Evolutionary conservation across 2,797 vertebrate species (phyloP).

Genomic region (Spea hammondii): DNA sequence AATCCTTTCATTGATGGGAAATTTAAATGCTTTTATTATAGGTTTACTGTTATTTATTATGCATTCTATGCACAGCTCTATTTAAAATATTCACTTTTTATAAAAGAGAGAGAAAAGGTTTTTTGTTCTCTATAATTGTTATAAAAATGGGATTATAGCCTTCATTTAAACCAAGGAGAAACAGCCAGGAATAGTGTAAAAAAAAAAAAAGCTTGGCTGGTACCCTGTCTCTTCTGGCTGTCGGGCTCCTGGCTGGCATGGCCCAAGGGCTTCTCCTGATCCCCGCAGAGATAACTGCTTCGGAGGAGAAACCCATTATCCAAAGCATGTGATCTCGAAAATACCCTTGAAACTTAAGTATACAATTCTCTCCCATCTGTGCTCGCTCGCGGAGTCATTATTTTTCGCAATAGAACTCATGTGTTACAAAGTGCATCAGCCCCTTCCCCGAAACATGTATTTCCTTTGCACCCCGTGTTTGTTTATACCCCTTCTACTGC

Average conservation of each 20-base stretch:
- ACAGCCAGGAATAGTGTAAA: background rate
- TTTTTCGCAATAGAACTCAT: too few relatives aligned
- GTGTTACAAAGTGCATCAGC: background rate
- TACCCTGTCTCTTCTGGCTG: background rate
- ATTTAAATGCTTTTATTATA: too few relatives aligned
- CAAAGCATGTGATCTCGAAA: conserved; percentile 12
- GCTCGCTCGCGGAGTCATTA: background rate
- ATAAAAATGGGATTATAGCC: conserved; percentile 12
- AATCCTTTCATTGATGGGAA: too few relatives aligned
- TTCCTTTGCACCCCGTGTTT: background rate
- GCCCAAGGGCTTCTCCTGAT: background rate
- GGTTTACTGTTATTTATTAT: too few relatives aligned
- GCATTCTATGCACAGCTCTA: background rate
- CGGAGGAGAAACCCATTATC: conserved; percentile 14
- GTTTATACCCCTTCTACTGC: too few relatives aligned
- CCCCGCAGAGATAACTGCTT: conserved; percentile 39
- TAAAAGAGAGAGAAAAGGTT: background rate
- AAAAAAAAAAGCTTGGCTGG: background rate
- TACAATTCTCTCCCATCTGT: conserved; percentile 44
- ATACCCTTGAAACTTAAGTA: conserved; percentile 28
- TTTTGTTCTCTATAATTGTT: background rate
- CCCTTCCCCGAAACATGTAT: background rate
- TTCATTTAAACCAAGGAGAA: conserved; percentile 8
- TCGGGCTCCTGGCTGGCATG: background rate
- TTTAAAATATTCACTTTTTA: background rate